Percentiles rank a stretch among this genome's conserved stretches.
These are phyloP conservation scores for Hydropsyche tenuis DNA, from an alignment of 1,140 invertebrate species.

Conservation along the genomic window DNA sequence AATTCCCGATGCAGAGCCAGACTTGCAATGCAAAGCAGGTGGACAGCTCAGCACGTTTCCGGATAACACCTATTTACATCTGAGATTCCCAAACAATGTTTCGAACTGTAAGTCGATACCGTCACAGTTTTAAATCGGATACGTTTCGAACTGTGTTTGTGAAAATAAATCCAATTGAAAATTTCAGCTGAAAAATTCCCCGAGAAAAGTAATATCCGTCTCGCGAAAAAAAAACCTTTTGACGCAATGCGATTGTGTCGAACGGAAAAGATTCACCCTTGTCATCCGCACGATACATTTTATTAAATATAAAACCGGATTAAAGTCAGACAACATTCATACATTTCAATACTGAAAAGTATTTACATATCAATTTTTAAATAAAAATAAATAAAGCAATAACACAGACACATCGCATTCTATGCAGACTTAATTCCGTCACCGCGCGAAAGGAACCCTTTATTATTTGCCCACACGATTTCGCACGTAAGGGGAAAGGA, in stretches of 20 bases:
- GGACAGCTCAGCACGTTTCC: conserved; percentile 38
- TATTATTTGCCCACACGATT: conserved; percentile 5
- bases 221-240: not conserved
- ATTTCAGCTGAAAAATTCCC: not conserved
- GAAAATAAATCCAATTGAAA: not conserved
- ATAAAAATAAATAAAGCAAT: too few species aligned
- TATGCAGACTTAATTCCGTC: too few species aligned
- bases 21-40: conserved; percentile 35
- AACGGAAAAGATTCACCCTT: conserved; percentile 6
- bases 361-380: too few species aligned
- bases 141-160: conserved; percentile 5
- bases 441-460: not conserved
- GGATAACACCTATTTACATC: conserved; percentile 21
- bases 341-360: too few species aligned
- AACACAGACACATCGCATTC: too few species aligned
- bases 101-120: too few species aligned
- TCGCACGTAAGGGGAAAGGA: not conserved
- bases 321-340: too few species aligned
- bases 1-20: conserved; percentile 19
- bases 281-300: not conserved
- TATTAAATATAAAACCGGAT: too few species aligned
- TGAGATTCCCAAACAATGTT: not conserved
- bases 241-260: not conserved
- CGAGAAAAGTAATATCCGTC: conserved; percentile 13
- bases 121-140: not conserved